Percentiles rank a stretch among this genome's conserved stretches.
These are phyloP conservation scores for Taxidea taxus DNA, from an alignment of 2,113 vertebrate genomes.

Conservation along the genomic window DNA sequence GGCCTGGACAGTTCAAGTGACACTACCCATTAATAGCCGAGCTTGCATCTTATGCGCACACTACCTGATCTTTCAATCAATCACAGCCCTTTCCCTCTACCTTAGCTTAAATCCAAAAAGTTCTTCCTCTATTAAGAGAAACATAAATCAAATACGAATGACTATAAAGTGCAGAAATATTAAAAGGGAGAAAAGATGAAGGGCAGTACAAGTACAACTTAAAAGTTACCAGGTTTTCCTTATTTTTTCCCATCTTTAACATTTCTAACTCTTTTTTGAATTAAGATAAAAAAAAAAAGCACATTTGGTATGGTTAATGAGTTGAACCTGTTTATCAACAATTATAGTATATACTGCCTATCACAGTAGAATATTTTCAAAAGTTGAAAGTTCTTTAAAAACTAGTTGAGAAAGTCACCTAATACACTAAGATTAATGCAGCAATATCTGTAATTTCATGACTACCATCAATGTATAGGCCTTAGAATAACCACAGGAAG, in stretches of 20 bases:
- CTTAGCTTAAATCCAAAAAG: constrained; percentile 14
- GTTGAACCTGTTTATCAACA: neutral
- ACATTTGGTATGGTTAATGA: neutral
- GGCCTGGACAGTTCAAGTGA: neutral
- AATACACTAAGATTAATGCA: neutral
- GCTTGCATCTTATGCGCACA: neutral
- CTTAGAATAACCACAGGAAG: neutral
- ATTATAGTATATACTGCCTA: neutral
- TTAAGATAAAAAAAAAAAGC: neutral
- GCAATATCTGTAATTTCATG: neutral
- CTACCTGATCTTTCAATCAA: neutral
- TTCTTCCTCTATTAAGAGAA: constrained; percentile 27
- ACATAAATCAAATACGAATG: constrained; percentile 52
- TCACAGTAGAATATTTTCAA: neutral
- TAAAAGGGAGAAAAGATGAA: constrained; percentile 47
- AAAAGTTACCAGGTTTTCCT: neutral
- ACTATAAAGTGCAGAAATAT: constrained; percentile 24
- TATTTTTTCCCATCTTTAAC: constrained; percentile 3
- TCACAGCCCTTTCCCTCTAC: neutral
- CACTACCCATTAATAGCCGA: neutral
- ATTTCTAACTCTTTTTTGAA: neutral
- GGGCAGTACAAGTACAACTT: neutral
- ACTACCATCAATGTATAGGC: neutral
- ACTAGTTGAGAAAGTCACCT: neutral
- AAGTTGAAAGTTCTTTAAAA: neutral